Base-by-base conservation (phyloP, 2,797 vertebrate species). In the Artibeus lituratus region DNA sequence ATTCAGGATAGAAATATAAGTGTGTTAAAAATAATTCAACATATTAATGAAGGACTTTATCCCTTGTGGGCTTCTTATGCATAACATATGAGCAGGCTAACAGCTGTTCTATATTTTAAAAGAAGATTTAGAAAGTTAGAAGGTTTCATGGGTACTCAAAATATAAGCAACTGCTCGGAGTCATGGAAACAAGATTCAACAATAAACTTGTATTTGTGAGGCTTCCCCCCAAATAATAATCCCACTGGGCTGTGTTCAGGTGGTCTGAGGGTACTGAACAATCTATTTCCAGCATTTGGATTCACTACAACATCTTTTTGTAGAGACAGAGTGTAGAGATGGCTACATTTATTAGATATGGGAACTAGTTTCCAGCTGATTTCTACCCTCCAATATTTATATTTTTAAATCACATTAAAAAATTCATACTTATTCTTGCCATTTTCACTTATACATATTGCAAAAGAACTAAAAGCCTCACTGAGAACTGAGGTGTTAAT, bases 81-180 rank as follows among this genome's bases (percentile, higher is more conserved):
- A 21, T 86, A 98, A 91, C 97, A 97, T 98, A 97, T 98, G 97
- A 98, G 96, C 97, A 96, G 95, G 95, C 85, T 95, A 98, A 97
- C 98, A 99, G 98, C 98, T 98, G 98, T 97, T 98, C 98, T 98
- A 83, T 98, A 98, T 98, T 98, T 98, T 98, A 98, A 98, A 95
- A 95, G 94, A 96, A 98, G 97, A 94, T 88, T 98, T 98, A 97
- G 97, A 98, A 98, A 98, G 98, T 98, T 98, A 98, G 98, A 98
- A 98, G 97, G 96, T 97, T 85, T 93, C 93, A 97, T 94, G 96
- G 96, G 93, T 98, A 96, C 96, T 98, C 97, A 98, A 98, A 98
- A 98, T 94, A 98, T 98, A 98, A 98, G 97, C 97, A 98, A 97
- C 94, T 97, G 70, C 97, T 94, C 94, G 96, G 92, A 97, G 97